Percentiles rank a stretch among this genome's conserved stretches.
Evolutionary conservation across 2,113 vertebrate species (phyloP).

Genomic region (Lonchura striata): DNA sequence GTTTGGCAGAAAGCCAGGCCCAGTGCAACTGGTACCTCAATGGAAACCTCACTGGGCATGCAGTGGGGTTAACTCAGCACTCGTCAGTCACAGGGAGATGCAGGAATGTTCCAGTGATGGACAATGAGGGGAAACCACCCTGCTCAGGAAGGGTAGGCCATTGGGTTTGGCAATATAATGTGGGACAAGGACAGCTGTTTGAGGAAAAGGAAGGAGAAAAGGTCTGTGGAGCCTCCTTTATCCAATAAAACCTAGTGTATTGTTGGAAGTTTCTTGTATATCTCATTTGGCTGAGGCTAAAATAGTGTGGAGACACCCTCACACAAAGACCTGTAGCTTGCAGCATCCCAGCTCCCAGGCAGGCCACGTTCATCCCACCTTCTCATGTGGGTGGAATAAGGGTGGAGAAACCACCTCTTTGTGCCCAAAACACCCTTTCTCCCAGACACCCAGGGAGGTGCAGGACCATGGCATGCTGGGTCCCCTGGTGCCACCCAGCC

Average conservation of each 20-base stretch:
- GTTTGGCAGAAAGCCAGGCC: neutral
- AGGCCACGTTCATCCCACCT: neutral
- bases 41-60: neutral
- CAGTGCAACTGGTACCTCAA: neutral
- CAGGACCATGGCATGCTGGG: rapidly evolving
- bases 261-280: neutral
- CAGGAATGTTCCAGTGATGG: neutral
- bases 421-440: neutral
- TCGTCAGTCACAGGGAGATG: neutral
- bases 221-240: neutral
- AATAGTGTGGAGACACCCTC: neutral
- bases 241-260: neutral
- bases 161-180: neutral
- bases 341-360: neutral
- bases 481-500: neutral
- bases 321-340: neutral
- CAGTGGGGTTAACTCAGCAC: neutral
- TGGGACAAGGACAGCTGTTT: neutral
- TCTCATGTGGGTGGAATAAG: neutral
- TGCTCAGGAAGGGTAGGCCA: neutral
- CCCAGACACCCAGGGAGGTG: neutral
- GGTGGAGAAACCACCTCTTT: neutral
- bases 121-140: neutral
- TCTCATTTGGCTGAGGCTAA: neutral
- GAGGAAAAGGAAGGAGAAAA: neutral